Base-by-base conservation (phyloP, 2,888 invertebrate species). In the Drosophila parthenogenetica region DNA sequence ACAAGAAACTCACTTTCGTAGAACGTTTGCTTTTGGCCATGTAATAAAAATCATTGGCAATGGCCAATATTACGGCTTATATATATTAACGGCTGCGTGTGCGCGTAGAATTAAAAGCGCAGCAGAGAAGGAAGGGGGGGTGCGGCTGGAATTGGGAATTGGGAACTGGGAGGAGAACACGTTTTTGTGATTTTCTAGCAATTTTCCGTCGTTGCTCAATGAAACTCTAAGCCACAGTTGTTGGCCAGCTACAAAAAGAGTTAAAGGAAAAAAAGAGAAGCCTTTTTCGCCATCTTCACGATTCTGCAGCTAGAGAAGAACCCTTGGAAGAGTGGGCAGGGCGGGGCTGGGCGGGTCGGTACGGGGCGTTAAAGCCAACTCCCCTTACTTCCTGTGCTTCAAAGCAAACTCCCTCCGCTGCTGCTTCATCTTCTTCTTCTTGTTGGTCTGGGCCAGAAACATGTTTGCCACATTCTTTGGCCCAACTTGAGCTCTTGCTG, bases 111-210 rank as follows among this genome's bases (percentile, higher is more conserved):
- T 79, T 78, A 86, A 78, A 77, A 77, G 81, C 75, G 72, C 77
- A 65, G 55, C 64, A 60, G 61, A 42, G 45, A 29, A 39, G 19
- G 14, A 10, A 10, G 2, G 19, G 2, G 3, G n/a, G 17, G 49
- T 8, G 35, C 4, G 19, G 10, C 25, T 25, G 22, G 22, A 22
- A 22, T 22, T 22, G 22, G 22, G 22, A 22, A 22, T 5, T 22
- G 22, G 2, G 22, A 58, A 42, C 14, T 19, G 40, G 39, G 16
- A 25, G 53, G 69, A 73, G 81, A 81, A 89, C 89, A 89, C 89
- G 89, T 89, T 89, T 89, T 89, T 79, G 89, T 81, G 90, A 89
- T 89, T 90, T 89, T 89, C 89, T 81, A 87, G 87, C 89, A 89
- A 90, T 90, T 90, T 86, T 85, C 81, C 77, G 45, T 66, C 39